Percentiles rank a stretch among this genome's conserved stretches.
phyloP scores from a whole-genome alignment of 2,888 invertebrate genomes.

The Atethmia centrago region DNA sequence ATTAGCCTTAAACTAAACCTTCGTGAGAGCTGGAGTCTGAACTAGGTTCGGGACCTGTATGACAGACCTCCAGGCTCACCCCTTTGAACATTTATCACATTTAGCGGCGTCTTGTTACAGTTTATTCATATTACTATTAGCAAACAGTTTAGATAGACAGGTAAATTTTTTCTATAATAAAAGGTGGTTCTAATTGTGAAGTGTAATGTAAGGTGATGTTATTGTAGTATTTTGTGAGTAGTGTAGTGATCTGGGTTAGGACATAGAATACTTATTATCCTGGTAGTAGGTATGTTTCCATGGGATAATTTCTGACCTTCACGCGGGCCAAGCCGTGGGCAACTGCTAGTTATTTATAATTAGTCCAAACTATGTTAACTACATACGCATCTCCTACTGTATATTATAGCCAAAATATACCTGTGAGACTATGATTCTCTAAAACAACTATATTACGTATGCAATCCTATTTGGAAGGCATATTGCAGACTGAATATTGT shows the following conservation, averaged over 20 bases:
- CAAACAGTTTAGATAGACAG: no score
- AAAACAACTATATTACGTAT: conserved; percentile 44
- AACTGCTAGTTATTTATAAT: background rate
- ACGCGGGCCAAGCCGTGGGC: background rate
- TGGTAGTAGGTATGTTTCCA: background rate
- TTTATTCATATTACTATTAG: no score
- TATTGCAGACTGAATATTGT: conserved; percentile 58
- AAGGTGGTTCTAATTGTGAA: no score
- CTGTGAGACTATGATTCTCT: conserved; percentile 11
- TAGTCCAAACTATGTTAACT: background rate
- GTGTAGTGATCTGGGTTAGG: background rate
- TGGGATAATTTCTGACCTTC: background rate
- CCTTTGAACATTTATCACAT: no score
- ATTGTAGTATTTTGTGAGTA: no score
- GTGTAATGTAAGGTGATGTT: no score
- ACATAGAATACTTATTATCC: background rate
- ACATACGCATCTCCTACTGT: background rate
- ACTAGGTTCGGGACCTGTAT: no score
- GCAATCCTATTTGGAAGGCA: conserved; percentile 51
- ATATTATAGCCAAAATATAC: conserved; percentile 26
- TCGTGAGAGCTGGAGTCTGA: no score
- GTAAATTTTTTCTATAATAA: no score
- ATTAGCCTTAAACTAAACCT: no score
- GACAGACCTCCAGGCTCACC: no score
- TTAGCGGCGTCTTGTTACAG: no score